Evolutionary conservation across 2,113 vertebrate species (phyloP).

Genomic region (Eleginops maclovinus): DNA sequence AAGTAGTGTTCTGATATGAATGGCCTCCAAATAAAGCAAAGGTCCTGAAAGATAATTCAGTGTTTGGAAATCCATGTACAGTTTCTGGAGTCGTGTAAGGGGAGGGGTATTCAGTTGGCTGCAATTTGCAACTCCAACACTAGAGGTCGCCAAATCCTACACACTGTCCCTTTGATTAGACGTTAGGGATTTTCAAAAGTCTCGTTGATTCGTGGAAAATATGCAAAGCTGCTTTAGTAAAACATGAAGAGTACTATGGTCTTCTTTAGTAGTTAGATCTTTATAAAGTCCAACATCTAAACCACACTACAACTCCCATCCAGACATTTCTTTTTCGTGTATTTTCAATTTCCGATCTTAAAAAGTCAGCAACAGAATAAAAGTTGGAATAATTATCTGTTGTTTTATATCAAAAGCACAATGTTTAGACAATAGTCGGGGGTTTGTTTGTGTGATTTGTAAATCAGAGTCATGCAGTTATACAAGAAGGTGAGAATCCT

Average conservation of each 20-base stretch:
- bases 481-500: background rate
- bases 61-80: no score
- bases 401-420: background rate
- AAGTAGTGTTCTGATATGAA: no score
- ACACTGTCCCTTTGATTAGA: background rate
- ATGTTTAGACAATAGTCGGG: background rate
- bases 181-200: conserved; percentile 11
- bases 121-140: no score
- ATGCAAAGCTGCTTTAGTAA: background rate
- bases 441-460: background rate
- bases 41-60: no score
- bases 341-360: conserved; percentile 2
- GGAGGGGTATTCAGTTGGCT: no score
- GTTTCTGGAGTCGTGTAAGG: no score
- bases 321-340: background rate
- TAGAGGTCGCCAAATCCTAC: no score
- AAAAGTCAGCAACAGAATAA: background rate
- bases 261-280: conserved; percentile 34
- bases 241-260: background rate
- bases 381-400: background rate
- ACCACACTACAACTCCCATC: background rate
- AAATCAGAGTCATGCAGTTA: background rate
- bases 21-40: no score
- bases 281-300: background rate
- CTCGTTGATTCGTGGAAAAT: conserved; percentile 11